These are phyloP conservation scores for Drosophila pseudoananassae DNA, from an alignment of 1,140 invertebrate species.

Conservation along the genomic window DNA sequence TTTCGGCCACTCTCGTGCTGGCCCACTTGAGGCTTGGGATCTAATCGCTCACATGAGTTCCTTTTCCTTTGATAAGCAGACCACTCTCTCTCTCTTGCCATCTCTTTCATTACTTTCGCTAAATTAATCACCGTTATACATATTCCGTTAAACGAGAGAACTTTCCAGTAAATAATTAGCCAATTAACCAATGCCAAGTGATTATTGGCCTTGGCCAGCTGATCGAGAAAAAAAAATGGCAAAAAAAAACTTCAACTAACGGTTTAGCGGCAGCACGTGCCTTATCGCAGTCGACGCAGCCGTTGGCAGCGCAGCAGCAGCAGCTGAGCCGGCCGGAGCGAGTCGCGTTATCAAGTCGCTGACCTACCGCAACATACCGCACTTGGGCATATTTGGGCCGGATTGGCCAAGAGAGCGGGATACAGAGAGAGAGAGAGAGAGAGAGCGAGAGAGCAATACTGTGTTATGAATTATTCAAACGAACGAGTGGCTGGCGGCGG, in stretches of 20 bases:
- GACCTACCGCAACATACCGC: constrained; percentile 61
- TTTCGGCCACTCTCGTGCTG: constrained; percentile 5
- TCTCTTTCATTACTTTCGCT: background rate
- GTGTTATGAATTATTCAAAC: constrained; percentile 8
- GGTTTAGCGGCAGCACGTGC: constrained; percentile 28
- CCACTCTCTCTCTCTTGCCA: background rate
- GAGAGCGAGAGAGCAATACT: background rate
- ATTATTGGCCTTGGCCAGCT: constrained; percentile 30
- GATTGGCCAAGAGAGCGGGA: background rate
- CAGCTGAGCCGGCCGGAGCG: background rate
- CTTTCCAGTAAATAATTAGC: constrained; percentile 3
- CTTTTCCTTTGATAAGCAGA: background rate
- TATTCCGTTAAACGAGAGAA: background rate
- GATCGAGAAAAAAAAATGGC: constrained; percentile 13
- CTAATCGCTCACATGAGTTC: constrained; percentile 36
- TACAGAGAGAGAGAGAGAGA: background rate
- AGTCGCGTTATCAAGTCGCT: constrained; percentile 67
- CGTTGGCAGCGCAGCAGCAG: background rate
- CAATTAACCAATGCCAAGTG: constrained; percentile 7
- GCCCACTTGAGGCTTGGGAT: constrained; percentile 8
- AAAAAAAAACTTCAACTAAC: background rate
- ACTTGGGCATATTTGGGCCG: background rate
- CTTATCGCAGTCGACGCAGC: constrained; percentile 31
- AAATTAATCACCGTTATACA: background rate
- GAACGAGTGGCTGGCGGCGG: background rate